phyloP scores from a whole-genome alignment of 2,888 invertebrate genomes.

The Crioceris asparagi region DNA sequence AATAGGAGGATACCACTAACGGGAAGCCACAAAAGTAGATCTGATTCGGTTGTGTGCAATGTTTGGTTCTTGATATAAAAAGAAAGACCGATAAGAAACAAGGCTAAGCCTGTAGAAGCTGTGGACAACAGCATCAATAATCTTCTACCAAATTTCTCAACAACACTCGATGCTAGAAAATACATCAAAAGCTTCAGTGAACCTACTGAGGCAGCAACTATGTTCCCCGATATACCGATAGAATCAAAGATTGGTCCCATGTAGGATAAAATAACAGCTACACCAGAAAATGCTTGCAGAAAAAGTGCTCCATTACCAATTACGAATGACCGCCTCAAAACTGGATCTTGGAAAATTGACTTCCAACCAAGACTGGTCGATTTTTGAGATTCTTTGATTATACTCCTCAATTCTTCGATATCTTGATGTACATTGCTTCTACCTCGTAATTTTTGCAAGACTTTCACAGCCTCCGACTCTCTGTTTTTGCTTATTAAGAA shows the following conservation, averaged over 20 bases:
- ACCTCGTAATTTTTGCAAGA: background rate
- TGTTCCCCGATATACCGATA: background rate
- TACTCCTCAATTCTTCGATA: background rate
- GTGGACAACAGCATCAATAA: slow-evolving; percentile 6
- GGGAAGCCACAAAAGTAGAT: slow-evolving; percentile 53
- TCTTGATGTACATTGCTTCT: background rate
- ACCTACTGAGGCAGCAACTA: background rate
- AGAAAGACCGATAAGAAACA: slow-evolving; percentile 5
- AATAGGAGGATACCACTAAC: slow-evolving; percentile 57
- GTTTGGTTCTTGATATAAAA: slow-evolving; percentile 6
- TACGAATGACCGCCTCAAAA: background rate
- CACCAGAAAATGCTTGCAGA: background rate
- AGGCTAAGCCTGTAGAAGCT: background rate
- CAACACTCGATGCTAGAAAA: background rate
- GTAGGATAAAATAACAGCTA: background rate
- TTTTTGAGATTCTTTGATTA: background rate
- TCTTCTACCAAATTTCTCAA: slow-evolving; percentile 9
- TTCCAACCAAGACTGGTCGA: background rate
- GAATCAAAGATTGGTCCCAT: slow-evolving; percentile 1
- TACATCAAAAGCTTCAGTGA: slow-evolving; percentile 3
- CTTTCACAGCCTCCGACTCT: background rate
- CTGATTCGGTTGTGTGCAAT: background rate
- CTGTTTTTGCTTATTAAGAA: slow-evolving; percentile 1
- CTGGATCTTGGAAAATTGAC: background rate
- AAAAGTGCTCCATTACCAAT: background rate